Percentiles rank a stretch among this genome's conserved stretches.
These are phyloP conservation scores for Potorous gilbertii DNA, from an alignment of 2,797 vertebrate genomes.

Conservation along the genomic window DNA sequence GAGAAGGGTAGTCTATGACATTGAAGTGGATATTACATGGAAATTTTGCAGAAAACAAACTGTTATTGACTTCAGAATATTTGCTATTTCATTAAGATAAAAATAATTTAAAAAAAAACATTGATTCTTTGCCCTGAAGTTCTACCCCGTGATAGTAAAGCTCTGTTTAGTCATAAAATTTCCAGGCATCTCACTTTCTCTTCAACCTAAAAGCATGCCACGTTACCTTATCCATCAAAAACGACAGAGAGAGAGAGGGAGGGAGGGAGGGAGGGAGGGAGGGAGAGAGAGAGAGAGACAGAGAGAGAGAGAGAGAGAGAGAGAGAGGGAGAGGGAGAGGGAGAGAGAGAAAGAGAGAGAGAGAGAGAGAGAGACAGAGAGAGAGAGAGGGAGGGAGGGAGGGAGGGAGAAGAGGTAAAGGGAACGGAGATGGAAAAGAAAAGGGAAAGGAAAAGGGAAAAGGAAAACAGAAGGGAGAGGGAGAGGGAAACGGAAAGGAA, in stretches of 20 bases:
- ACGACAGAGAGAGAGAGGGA: no score
- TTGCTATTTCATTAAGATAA: background rate
- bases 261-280: no score
- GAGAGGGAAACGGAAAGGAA: no score
- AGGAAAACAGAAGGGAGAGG: no score
- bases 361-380: no score
- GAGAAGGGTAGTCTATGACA: background rate
- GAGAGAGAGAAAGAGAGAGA: no score
- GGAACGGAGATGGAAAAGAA: no score
- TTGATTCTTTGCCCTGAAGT: background rate
- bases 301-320: no score
- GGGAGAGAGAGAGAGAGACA: no score
- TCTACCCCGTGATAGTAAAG: background rate
- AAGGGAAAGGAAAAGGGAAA: no score
- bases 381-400: rapidly evolving
- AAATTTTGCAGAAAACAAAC: background rate
- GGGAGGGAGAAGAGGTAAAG: no score
- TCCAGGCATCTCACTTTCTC: background rate
- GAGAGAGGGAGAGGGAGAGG: no score
- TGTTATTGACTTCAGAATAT: background rate
- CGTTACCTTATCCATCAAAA: background rate
- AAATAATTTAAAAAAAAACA: background rate
- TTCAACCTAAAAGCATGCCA: background rate
- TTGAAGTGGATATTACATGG: background rate
- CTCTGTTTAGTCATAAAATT: background rate